Conservation (phyloP, 2,797 vertebrate species). For the Aulostomus chinensis region DNA sequence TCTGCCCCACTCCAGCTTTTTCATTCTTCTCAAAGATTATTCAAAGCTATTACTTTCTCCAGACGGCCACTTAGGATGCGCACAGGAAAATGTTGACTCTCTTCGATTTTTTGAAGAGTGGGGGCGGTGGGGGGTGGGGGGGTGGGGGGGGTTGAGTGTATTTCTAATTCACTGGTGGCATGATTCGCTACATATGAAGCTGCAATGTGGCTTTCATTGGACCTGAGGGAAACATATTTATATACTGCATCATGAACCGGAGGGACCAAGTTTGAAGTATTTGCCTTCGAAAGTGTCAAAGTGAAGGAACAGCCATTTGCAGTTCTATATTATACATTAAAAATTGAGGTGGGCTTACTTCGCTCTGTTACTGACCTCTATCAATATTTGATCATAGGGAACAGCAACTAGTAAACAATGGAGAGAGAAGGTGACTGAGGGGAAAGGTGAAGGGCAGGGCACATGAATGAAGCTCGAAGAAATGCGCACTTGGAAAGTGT, state of each 20-base stretch:
- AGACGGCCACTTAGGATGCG: constrained; percentile 64
- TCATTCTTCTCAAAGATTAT: constrained; percentile 57
- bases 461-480: constrained; percentile 15
- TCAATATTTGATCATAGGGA: constrained; percentile 70
- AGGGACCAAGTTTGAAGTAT: constrained; percentile 37
- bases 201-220: constrained; percentile 54
- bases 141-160: constrained; percentile 50
- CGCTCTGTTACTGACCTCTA: constrained; percentile 64
- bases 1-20: not conserved
- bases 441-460: constrained; percentile 50
- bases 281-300: constrained; percentile 58
- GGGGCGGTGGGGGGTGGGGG: too few relatives aligned
- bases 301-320: constrained; percentile 60
- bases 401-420: constrained; percentile 71
- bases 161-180: constrained; percentile 67
- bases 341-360: constrained; percentile 72
- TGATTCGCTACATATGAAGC: constrained; percentile 63
- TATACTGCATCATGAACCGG: constrained; percentile 53
- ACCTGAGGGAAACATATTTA: constrained; percentile 66
- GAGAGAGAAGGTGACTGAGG: constrained; percentile 31
- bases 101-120: constrained; percentile 55
- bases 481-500: constrained; percentile 16
- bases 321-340: constrained; percentile 77
- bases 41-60: constrained; percentile 71
- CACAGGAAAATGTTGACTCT: constrained; percentile 58